Evolutionary conservation across 2,888 invertebrate species (phyloP).

Genomic region (Aporophyla lueneburgensis): DNA sequence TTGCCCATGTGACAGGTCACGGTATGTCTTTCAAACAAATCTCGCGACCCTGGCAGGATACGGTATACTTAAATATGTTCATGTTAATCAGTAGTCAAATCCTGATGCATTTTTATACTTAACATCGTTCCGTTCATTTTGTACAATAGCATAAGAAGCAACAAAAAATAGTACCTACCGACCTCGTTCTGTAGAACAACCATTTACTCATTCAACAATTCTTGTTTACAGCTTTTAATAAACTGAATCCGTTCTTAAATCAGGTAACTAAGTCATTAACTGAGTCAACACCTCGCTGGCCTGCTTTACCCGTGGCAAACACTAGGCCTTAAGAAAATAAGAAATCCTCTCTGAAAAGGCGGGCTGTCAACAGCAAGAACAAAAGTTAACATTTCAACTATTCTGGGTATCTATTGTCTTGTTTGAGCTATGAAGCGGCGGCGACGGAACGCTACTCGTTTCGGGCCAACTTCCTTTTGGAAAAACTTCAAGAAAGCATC

Average conservation of each 20-base stretch:
- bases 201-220: conserved; percentile 35
- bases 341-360: conserved; percentile 65
- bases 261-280: conserved; percentile 52
- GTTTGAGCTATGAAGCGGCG: conserved; percentile 71
- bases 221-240: conserved; percentile 33
- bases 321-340: conserved; percentile 64
- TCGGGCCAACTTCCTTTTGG: conserved; percentile 78
- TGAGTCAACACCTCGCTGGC: conserved; percentile 45
- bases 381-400: conserved; percentile 80
- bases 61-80: background rate
- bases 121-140: background rate
- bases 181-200: background rate
- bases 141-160: background rate
- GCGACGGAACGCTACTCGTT: conserved; percentile 74
- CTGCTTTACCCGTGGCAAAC: conserved; percentile 43
- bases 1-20: no score
- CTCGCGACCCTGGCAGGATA: no score
- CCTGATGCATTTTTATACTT: background rate
- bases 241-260: conserved; percentile 41
- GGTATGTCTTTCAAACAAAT: no score
- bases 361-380: conserved; percentile 72
- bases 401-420: conserved; percentile 80
- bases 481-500: conserved; percentile 82
- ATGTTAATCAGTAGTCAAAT: background rate
- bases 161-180: background rate